Percentiles rank a stretch among this genome's conserved stretches.
Conservation (phyloP, 37 sponge, comb jelly and placozoan species). For the Eunapius fragilis region DNA sequence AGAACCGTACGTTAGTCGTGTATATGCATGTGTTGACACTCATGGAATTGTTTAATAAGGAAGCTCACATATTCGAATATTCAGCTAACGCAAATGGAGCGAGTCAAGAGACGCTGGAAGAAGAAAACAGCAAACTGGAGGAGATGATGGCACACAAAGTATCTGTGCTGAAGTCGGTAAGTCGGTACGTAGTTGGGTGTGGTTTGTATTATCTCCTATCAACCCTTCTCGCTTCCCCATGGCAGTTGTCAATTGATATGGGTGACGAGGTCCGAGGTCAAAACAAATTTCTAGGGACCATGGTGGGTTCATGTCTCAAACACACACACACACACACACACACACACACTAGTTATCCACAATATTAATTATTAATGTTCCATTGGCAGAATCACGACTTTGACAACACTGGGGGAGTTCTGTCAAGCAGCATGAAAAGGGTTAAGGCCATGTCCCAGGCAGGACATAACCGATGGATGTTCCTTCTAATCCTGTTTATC, state of each 20-base stretch:
- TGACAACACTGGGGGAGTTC: slow-evolving; percentile 73
- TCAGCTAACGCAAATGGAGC: not conserved
- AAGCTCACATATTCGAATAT: too few relatives aligned
- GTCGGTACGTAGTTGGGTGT: too few relatives aligned
- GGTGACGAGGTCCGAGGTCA: slow-evolving; percentile 85
- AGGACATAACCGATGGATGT: slow-evolving; percentile 85
- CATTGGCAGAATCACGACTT: slow-evolving; percentile 58
- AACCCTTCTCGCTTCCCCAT: not conserved
- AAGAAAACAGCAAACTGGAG: slow-evolving; percentile 74
- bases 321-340: not conserved
- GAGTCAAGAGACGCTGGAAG: slow-evolving; percentile 73
- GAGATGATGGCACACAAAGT: slow-evolving; percentile 75
- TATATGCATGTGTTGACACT: not conserved
- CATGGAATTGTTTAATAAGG: too few relatives aligned
- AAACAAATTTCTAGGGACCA: slow-evolving; percentile 49
- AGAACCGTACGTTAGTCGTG: not conserved
- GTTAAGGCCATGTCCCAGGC: slow-evolving; percentile 60
- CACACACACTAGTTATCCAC: not conserved
- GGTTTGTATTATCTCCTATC: not conserved
- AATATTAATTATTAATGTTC: not conserved
- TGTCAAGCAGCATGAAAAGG: slow-evolving; percentile 68
- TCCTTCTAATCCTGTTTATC: slow-evolving; percentile 74
- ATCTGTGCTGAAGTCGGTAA: slow-evolving; percentile 73
- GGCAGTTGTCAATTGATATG: slow-evolving; percentile 81
- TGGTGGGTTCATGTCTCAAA: slow-evolving; percentile 34